A percentile compares a stretch with the other conserved stretches of the same genome.
These are phyloP conservation scores for Cynoglossus semilaevis DNA, from an alignment of 2,113 vertebrate species.

Conservation along the genomic window DNA sequence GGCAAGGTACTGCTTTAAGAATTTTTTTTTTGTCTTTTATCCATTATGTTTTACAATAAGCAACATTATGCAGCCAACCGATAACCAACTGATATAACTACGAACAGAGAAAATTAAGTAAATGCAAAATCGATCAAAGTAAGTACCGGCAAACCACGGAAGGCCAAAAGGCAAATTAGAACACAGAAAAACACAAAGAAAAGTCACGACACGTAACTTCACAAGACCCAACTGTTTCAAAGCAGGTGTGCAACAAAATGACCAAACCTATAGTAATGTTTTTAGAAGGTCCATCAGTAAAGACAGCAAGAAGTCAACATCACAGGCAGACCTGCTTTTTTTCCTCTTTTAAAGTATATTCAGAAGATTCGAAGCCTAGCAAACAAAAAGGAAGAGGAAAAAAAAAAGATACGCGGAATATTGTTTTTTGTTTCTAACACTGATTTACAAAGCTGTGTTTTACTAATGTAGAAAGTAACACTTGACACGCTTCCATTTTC, in stretches of 20 bases:
- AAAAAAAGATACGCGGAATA: conserved; percentile 88
- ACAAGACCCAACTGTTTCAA: conserved; percentile 82
- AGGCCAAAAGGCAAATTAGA: conserved; percentile 79
- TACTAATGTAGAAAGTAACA: conserved; percentile 82
- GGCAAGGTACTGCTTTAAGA: conserved; percentile 99
- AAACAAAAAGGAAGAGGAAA: conserved; percentile 50
- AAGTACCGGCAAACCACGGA: conserved; percentile 76
- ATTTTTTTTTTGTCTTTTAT: conserved; percentile 87
- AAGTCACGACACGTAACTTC: conserved; percentile 81
- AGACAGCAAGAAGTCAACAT: conserved; percentile 87
- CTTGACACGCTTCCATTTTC: conserved; percentile 56
- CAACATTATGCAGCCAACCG: conserved; percentile 88
- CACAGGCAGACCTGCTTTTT: conserved; percentile 85
- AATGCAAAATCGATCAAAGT: conserved; percentile 68
- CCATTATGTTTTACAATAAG: conserved; percentile 94
- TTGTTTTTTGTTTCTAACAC: conserved; percentile 88
- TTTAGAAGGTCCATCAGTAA: conserved; percentile 85
- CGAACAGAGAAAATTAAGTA: conserved; percentile 83
- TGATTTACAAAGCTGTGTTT: conserved; percentile 91
- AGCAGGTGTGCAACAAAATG: conserved; percentile 83
- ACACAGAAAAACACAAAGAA: conserved; percentile 71
- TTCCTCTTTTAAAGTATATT: conserved; percentile 87
- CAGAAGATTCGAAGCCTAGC: conserved; percentile 88
- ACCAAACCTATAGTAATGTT: conserved; percentile 84
- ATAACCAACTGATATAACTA: conserved; percentile 87